These are phyloP conservation scores for Macrostomum lignano DNA, from an alignment of 1,140 invertebrate species.

Conservation along the genomic window DNA sequence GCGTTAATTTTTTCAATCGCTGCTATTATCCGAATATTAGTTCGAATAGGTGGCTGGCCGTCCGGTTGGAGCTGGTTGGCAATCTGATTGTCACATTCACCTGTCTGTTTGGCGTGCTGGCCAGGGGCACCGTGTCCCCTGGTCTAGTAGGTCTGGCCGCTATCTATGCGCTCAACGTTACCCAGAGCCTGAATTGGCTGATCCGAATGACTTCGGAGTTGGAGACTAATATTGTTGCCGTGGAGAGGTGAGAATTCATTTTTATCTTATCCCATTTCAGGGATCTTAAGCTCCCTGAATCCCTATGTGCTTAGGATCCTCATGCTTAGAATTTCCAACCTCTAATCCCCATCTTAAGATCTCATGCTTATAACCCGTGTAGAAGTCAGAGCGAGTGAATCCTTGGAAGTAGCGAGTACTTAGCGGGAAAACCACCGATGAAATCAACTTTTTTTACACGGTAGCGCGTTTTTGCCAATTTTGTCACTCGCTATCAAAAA, in stretches of 20 bases:
- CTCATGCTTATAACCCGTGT: too few relatives aligned
- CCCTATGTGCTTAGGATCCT: too few relatives aligned
- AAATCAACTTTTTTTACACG: too few relatives aligned
- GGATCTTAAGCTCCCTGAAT: too few relatives aligned
- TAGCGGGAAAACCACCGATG: too few relatives aligned
- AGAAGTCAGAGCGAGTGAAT: too few relatives aligned
- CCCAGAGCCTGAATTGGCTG: conserved; percentile 74
- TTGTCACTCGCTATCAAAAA: too few relatives aligned
- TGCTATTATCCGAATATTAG: conserved; percentile 5
- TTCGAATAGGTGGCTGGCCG: conserved; percentile 5
- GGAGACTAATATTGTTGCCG: conserved; percentile 85
- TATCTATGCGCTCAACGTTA: conserved; percentile 32
- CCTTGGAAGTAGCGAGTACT: too few relatives aligned
- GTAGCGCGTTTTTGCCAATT: too few relatives aligned
- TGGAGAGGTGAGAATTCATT: conserved; percentile 55
- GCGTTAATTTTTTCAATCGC: neutral
- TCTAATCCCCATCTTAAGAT: too few relatives aligned
- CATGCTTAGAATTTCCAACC: too few relatives aligned
- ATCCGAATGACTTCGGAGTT: conserved; percentile 83
- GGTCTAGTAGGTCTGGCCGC: conserved; percentile 21
- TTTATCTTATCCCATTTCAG: too few relatives aligned
- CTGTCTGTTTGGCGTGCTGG: neutral
- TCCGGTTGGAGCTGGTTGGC: neutral
- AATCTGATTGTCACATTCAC: neutral
- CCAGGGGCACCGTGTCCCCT: neutral